Percentiles rank a stretch among this genome's conserved stretches.
phyloP scores from a whole-genome alignment of 2,113 vertebrate species.

The Acrocephalus arundinaceus region DNA sequence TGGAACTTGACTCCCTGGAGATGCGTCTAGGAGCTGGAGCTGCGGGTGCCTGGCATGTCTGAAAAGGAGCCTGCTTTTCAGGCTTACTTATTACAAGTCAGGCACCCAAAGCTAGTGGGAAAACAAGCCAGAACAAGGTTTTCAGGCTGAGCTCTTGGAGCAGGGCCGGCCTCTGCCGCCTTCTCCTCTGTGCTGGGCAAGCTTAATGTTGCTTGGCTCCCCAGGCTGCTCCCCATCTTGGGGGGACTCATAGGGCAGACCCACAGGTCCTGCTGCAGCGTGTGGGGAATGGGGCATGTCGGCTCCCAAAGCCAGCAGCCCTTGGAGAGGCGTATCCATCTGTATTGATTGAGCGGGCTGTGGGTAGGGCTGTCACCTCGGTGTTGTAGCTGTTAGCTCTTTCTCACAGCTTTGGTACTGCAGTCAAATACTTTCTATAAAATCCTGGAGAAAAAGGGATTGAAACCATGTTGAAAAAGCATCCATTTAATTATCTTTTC shows the following conservation, averaged over 20 bases:
- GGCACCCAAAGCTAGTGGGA: constrained; percentile 28
- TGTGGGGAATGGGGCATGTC: rapidly evolving
- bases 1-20: constrained; percentile 54
- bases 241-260: not conserved
- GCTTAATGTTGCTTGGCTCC: not conserved
- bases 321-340: rapidly evolving
- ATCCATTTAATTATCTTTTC: not conserved
- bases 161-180: not conserved
- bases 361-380: not conserved
- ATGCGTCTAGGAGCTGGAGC: not conserved
- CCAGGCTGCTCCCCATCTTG: not conserved
- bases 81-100: constrained; percentile 46
- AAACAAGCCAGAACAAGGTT: constrained; percentile 66
- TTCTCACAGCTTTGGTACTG: not conserved
- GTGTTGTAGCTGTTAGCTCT: not conserved
- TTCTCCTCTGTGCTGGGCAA: not conserved
- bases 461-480: not conserved
- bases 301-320: not conserved
- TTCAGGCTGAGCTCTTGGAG: constrained; percentile 12
- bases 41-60: constrained; percentile 54
- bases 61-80: constrained; percentile 68
- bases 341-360: rapidly evolving
- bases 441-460: not conserved
- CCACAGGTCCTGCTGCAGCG: not conserved
- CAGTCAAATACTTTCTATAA: not conserved